Evolutionary conservation across 2,888 invertebrate species (phyloP).

Genomic region (Tetropium fuscum): DNA sequence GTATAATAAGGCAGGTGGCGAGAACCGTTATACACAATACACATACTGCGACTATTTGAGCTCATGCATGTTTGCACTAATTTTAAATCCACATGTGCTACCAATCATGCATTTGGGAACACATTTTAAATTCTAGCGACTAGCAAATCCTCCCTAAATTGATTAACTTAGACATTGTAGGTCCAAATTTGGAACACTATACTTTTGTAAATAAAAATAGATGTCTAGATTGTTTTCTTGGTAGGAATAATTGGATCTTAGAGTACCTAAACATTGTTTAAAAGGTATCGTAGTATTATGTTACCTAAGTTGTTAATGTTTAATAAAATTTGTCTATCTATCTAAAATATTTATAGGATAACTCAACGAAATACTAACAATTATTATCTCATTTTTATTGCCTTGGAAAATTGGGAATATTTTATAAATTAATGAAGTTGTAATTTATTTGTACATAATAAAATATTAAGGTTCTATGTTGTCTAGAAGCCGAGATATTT

Average conservation of each 20-base stretch:
- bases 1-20: constrained; percentile 24
- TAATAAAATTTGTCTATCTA: no score
- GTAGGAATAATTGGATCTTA: neutral
- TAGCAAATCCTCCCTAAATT: constrained; percentile 23
- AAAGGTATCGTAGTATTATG: no score
- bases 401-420: no score
- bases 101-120: constrained; percentile 15
- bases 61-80: constrained; percentile 23
- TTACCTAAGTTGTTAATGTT: no score
- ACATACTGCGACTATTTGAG: constrained; percentile 23
- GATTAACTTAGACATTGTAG: constrained; percentile 15
- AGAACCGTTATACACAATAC: constrained; percentile 21
- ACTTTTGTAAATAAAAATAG: constrained; percentile 18
- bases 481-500: no score
- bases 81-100: constrained; percentile 26
- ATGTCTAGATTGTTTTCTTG: neutral
- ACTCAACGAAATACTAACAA: no score
- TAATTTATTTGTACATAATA: no score
- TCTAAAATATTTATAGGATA: no score
- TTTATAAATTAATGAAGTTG: no score
- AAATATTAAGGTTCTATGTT: no score
- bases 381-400: no score
- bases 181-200: constrained; percentile 17
- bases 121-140: constrained; percentile 25
- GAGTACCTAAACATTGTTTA: no score